Evolutionary conservation across 2,888 invertebrate species (phyloP), one percentile per base, ranked within the genome.

Genomic region (Mythimna lalbum): DNA sequence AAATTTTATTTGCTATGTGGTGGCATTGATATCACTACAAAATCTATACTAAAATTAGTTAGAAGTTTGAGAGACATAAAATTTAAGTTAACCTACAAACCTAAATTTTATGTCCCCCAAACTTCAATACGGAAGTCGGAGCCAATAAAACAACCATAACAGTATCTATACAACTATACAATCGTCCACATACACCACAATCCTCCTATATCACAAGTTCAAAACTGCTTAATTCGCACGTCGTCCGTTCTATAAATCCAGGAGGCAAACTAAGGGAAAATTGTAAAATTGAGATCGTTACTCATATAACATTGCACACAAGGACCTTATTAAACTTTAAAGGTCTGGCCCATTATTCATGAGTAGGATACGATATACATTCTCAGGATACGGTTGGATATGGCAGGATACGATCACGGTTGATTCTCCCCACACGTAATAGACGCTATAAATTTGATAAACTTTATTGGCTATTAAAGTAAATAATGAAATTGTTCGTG

Each of bases 401-500:
- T 50, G 23, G 60, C 60, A 64, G 86, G 86, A 85, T 82, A 80
- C 86, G 79, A 91, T 90, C 90, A 84, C 92, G 90, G 88, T 90
- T 92, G 92, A 95, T 93, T 93, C 17, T 19, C 92, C 90, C 92
- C 92, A 91, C 93, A 91, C 90, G 93, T 92, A 93, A 94, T 92
- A 92, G 91, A 91, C 80, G 89, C 92, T 87, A 95, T 95, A 95
- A 95, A 95, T 94, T 93, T 87, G 80, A 87, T 86, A 82, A 91
- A 94, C 88, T 95, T 94, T 95, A 95, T 94, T 93, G 94, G 90
- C 94, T 93, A 94, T 95, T 94, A 95, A 93, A 95, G 93, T 94
- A 94, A 93, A 90, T 93, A 94, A 94, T 94, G 93, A 93, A 93
- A 92, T 88, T 85, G 91, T 92, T 90, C 90, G 89, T 87, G 86